Base-by-base conservation (phyloP, 2,113 vertebrate genomes). In the Pheucticus melanocephalus region DNA sequence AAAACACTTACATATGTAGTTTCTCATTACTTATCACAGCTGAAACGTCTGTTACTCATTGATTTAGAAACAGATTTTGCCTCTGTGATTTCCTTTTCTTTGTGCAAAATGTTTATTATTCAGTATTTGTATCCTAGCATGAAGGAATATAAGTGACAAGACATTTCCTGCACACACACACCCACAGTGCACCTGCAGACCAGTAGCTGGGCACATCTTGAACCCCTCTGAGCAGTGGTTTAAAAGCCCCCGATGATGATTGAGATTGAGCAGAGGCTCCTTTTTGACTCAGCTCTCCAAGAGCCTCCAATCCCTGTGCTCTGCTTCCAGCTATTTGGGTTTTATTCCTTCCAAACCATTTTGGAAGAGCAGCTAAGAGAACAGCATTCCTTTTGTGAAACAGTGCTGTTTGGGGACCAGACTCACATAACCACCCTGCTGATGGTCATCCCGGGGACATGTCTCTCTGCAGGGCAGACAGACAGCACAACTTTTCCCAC, bases 381-480 rank as follows among this genome's bases (percentile, higher is more conserved):
- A 24, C 64, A 68, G 40, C 30, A 7, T 2, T 23, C 40, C 37
- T 66, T 45, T 51, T 35, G 15, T 3, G 5, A 57, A 83, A 44
- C 0, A 0, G 20, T 37, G 35, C 64, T 50, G 33, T 35, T 5
- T 30, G 40, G 65, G 35, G 33, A 78, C 35, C 19, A 75, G 45
- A 45, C 0, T 0, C 3, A 3, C 2, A 0, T 4, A 42, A 53
- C 27, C 7, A 1, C 16, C 9, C 48, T 54, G 40, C 54, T 3
- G 6, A 35, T 2, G 11, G n/a, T 9, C 5, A 0, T 21, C 6
- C 39, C 57, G 0, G 1, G 5, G 24, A 44, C 1, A 0, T 20
- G 20, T 27, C 39, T 86, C 61, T 48, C 53, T 27, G 45, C 39
- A 50, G 51, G 53, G 54, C 56, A 78, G 40, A 37, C 31, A 51